These are phyloP conservation scores for Lasioglossum malachurum DNA, from an alignment of 2,888 invertebrate species.

Conservation along the genomic window DNA sequence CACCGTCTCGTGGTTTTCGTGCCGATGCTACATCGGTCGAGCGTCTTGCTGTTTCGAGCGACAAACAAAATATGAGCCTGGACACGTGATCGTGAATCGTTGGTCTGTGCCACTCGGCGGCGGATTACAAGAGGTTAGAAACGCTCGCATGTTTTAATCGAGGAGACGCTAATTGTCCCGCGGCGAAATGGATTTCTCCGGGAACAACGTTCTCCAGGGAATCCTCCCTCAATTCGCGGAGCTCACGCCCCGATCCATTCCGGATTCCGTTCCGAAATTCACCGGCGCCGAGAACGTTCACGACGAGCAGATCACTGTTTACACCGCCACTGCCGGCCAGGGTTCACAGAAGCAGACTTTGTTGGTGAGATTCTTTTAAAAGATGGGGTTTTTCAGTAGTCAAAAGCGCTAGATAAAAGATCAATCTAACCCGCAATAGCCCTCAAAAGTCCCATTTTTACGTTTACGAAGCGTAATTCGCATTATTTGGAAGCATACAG, in stretches of 20 bases:
- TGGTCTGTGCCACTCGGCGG: constrained; percentile 25
- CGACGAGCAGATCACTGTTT: constrained; percentile 74
- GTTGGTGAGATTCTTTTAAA: constrained; percentile 54
- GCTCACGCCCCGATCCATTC: constrained; percentile 75
- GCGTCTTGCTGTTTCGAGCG: neutral
- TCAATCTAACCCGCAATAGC: too few relatives aligned
- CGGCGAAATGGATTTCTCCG: constrained; percentile 80
- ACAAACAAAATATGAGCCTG: constrained; percentile 53
- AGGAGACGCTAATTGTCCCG: constrained; percentile 23
- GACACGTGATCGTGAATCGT: constrained; percentile 31
- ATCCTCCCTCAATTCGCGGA: constrained; percentile 82
- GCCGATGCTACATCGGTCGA: constrained; percentile 25
- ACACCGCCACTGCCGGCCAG: constrained; percentile 75
- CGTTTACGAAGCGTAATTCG: too few relatives aligned
- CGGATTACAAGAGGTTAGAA: constrained; percentile 68
- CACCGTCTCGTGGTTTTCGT: constrained; percentile 38
- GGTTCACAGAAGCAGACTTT: constrained; percentile 77
- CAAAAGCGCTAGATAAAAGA: too few relatives aligned
- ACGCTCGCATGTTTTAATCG: constrained; percentile 43
- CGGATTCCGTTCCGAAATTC: constrained; percentile 70
- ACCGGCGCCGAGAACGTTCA: constrained; percentile 68
- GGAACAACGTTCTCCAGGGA: constrained; percentile 75
- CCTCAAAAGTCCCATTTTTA: too few relatives aligned
- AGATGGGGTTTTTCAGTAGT: too few relatives aligned
- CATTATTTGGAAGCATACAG: too few relatives aligned